Evolutionary conservation across 2,797 vertebrate genomes (phyloP), one percentile per base, ranked within the genome.

Genomic region (Gallinago stenura): DNA sequence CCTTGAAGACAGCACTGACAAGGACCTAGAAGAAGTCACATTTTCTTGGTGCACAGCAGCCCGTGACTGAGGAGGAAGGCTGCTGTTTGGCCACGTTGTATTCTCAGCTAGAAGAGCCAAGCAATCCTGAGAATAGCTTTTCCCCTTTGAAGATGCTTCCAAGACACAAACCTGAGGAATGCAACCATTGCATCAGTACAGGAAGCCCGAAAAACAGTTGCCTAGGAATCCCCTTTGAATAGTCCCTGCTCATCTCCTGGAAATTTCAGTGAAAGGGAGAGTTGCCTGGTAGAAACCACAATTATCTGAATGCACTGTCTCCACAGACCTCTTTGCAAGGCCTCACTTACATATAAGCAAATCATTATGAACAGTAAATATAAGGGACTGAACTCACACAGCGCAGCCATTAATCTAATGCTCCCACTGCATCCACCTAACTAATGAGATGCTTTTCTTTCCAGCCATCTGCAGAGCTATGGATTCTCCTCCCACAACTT

Each of bases 311-410:
- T 33, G 56, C 18, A 25, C 15, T 65, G 33, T 75, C 90, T 87
- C 87, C 46, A 75, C 82, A 96, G 95, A 87, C 22, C 30, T 56
- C 60, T 93, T 93, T 78, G 61, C 71, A 85, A 85, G 84, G 84
- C 84, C 89, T 87, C 81, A 75, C 95, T 95, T 92, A 89, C 71
- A 60, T 77, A 87, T 51, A 92, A 92, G 87, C 92, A 89, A 87
- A 95, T 85, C 75, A 91, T 95, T 94, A 78, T 19, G 51, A 87
- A 95, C 77, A 81, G 91, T 72, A 96, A 94, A 96, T 94, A 73
- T 28, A 83, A 90, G 89, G 71, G 95, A 94, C 86, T 89, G 75
- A 94, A 41, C 61, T 87, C 62, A 79, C 86, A 66, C 81, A 64
- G 68, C 35, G 56, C 92, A 95, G 46, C 88, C 89, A 86, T 92